Base-by-base conservation (phyloP, 2,888 invertebrate genomes). In the Nomada hirtipes region DNA sequence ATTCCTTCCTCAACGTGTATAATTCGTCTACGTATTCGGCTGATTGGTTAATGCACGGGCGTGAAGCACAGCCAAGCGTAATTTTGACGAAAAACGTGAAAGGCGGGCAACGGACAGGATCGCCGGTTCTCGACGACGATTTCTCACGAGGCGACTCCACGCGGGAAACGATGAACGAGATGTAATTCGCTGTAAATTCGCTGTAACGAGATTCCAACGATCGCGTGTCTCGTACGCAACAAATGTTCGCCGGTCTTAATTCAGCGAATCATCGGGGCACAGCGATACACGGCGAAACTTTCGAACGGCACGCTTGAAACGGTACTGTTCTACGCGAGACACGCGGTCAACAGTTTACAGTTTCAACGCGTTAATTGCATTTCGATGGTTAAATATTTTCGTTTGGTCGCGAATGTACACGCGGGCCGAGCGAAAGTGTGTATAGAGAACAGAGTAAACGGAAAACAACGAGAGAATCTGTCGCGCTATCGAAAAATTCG, bases 1-100 rank as follows among this genome's bases (percentile, higher is more conserved):
- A 91, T 88, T 88, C 84, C 86, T 89, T 90, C 87, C 85, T 86
- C 83, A 80, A 76, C 78, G 82, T 80, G 72, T 79, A 15, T 15
- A 15, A 81, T 72, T 81, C 71, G 84, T 86, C 83, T 85, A 76
- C 79, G 79, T 85, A 85, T 78, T 86, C 84, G 80, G 71, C 64
- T 76, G 71, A 74, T 79, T 79, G 86, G 72, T 78, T 70, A 64
- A 70, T 76, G 57, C 23, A 26, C 26, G 57, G 75, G 60, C 61
- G 53, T 11, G 9, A 36, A 36, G 36, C 4, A 9, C 10, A 11
- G 23, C 2, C 1, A 42, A 23, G 36, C 36, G 36, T 23, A 18
- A 52, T 61, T 36, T 57, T 20, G 47, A 63, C 20, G 73, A 29
- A 26, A 44, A 13, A 52, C 7, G 42, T 23, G 20, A 47, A 11